phyloP scores from a whole-genome alignment of 2,888 invertebrate species.

The Bhutanitis thaidina region DNA sequence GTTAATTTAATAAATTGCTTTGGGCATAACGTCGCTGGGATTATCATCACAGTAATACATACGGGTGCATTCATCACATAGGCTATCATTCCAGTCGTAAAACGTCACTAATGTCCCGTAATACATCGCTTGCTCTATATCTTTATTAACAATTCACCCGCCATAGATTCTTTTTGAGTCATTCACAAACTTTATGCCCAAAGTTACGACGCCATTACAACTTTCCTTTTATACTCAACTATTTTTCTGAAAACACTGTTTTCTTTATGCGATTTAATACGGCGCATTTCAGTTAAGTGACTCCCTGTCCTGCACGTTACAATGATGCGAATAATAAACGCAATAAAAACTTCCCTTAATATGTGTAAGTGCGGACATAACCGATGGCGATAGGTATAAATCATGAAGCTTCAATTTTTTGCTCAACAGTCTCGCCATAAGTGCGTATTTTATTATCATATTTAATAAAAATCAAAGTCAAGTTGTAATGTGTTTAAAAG shows the following conservation, averaged over 20 bases:
- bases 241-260: slow-evolving; percentile 76
- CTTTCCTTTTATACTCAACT: slow-evolving; percentile 72
- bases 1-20: slow-evolving; percentile 48
- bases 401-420: slow-evolving; percentile 62
- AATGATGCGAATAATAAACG: slow-evolving; percentile 69
- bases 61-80: slow-evolving; percentile 62
- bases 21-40: slow-evolving; percentile 29
- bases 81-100: slow-evolving; percentile 60
- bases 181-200: slow-evolving; percentile 72
- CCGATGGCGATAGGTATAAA: slow-evolving; percentile 65
- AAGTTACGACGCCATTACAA: slow-evolving; percentile 71
- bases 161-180: slow-evolving; percentile 66
- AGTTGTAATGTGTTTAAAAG: slow-evolving; percentile 40
- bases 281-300: slow-evolving; percentile 74
- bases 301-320: slow-evolving; percentile 49
- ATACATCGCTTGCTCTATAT: slow-evolving; percentile 70
- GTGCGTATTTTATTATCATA: slow-evolving; percentile 54
- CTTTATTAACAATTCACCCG: slow-evolving; percentile 76
- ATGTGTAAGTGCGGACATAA: slow-evolving; percentile 57
- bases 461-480: slow-evolving; percentile 53
- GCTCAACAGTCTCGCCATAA: slow-evolving; percentile 47
- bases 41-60: slow-evolving; percentile 30
- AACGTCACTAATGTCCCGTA: slow-evolving; percentile 72
- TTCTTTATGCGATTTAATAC: slow-evolving; percentile 76
- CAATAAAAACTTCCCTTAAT: slow-evolving; percentile 46